Base-by-base conservation (phyloP, 2,113 vertebrate genomes). In the Varanus salvator region DNA sequence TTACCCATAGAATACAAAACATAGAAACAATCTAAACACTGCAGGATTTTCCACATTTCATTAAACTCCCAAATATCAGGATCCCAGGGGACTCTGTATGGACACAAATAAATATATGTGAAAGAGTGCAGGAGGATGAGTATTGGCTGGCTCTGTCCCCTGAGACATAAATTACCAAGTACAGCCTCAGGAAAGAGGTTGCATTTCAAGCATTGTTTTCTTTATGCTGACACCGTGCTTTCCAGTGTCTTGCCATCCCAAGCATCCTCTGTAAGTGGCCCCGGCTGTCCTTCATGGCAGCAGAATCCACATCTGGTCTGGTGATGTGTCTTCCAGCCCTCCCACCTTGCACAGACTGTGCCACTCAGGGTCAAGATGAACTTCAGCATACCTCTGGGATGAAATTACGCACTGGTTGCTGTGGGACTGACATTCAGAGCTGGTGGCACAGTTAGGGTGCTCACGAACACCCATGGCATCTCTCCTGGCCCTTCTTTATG, bases 21-120 rank as follows among this genome's bases (percentile, higher is more conserved):
- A 38, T 25, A 5, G 31, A 75, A 75, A 8, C 6, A 74, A 31
- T 27, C 54, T 4, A 74, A 75, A 15, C 1, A 11, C 80, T 83
- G 80, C 69, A 89, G 25, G 25, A 31, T 64, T 89, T 83, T 89
- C 87, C 34, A 64, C 52, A 83, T 83, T 83, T 89, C 52, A 83
- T 89, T 83, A 23, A 64, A 75, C 52, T 64, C 80, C 69, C 27
- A 11, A 29, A 48, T 75, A 64, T 66, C 2, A 27, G 69, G 71
- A 66, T 84, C 87, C 72, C 69, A n/a, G 80, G 71, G 66, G 80
- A 29, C 52, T 57, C 68, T 6, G 34, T 48, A 50, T 48, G 71
- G 25, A n/a, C 34, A 64, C 81, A n/a, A 48, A 74, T 48, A 89
- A 31, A 71, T 25, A 29, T 23, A 60, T 19, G 34, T 83, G 21